Conservation (phyloP, 2,888 invertebrate genomes). For the Xylophagus ater region DNA sequence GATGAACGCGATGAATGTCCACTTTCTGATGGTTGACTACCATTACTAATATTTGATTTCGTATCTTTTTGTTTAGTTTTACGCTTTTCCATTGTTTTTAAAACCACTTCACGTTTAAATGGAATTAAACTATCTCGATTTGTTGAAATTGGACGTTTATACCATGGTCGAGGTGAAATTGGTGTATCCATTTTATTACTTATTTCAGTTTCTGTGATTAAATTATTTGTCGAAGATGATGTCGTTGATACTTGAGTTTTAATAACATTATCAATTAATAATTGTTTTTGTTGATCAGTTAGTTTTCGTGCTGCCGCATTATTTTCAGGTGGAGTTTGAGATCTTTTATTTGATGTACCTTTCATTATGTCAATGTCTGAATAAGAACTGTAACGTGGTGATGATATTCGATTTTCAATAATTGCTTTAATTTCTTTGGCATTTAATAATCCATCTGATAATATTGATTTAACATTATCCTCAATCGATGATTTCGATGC, state of each 20-base stretch:
- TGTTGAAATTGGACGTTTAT: conserved; percentile 43
- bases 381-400: no score
- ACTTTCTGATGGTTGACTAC: conserved; percentile 43
- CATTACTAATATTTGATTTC: conserved; percentile 31
- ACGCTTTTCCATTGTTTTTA: conserved; percentile 26
- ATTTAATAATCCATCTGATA: conserved; percentile 17
- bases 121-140: conserved; percentile 23
- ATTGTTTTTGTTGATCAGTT: conserved; percentile 19
- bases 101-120: conserved; percentile 21
- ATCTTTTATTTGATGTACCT: background rate
- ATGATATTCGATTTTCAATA: conserved; percentile 11
- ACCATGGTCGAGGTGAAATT: conserved; percentile 52
- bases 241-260: conserved; percentile 11
- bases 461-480: conserved; percentile 20
- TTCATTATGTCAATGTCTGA: no score
- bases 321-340: background rate
- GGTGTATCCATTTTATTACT: no score
- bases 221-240: background rate
- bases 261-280: conserved; percentile 22
- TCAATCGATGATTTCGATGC: conserved; percentile 19
- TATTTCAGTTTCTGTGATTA: background rate
- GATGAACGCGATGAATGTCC: conserved; percentile 44
- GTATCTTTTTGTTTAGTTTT: conserved; percentile 34
- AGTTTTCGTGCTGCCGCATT: conserved; percentile 10
- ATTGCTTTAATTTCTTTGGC: conserved; percentile 20